phyloP scores from a whole-genome alignment of 2,888 invertebrate species.

The Cephus nigrinus region DNA sequence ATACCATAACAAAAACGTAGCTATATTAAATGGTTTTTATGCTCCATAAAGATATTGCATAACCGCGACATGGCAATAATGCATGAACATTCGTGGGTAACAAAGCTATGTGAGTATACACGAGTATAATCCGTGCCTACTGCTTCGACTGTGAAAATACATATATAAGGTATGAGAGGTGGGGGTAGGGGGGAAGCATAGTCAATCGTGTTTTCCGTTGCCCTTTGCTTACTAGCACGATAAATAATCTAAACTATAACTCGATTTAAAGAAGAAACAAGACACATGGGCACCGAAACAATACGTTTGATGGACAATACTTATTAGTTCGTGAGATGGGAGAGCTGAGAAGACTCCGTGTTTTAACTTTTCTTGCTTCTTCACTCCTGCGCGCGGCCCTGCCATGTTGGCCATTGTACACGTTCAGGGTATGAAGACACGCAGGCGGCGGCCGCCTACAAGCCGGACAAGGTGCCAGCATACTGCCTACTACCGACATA shows the following conservation, averaged over 20 bases:
- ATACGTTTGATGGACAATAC: constrained; percentile 54
- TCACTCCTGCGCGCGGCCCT: constrained; percentile 8
- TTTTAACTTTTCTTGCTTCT: constrained; percentile 13
- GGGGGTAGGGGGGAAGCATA: too few relatives aligned
- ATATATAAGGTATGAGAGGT: too few relatives aligned
- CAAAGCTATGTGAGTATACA: too few relatives aligned
- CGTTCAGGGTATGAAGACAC: constrained; percentile 43
- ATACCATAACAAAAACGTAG: too few relatives aligned
- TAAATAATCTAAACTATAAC: constrained; percentile 11
- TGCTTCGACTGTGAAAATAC: too few relatives aligned
- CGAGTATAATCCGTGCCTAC: too few relatives aligned
- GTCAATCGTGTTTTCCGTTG: too few relatives aligned
- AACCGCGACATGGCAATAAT: too few relatives aligned
- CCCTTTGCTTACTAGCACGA: neutral
- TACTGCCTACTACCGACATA: constrained; percentile 39
- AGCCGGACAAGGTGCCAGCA: constrained; percentile 47
- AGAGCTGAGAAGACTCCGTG: constrained; percentile 29
- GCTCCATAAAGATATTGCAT: too few relatives aligned
- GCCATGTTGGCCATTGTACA: constrained; percentile 42
- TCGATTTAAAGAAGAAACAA: constrained; percentile 4
- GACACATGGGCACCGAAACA: constrained; percentile 54
- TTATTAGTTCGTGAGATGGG: constrained; percentile 55
- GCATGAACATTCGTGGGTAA: too few relatives aligned
- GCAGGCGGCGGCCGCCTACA: constrained; percentile 51
- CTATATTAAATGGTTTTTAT: too few relatives aligned